These are phyloP conservation scores for Trissolcus brochymenae DNA, from an alignment of 2,888 invertebrate species.

Conservation along the genomic window DNA sequence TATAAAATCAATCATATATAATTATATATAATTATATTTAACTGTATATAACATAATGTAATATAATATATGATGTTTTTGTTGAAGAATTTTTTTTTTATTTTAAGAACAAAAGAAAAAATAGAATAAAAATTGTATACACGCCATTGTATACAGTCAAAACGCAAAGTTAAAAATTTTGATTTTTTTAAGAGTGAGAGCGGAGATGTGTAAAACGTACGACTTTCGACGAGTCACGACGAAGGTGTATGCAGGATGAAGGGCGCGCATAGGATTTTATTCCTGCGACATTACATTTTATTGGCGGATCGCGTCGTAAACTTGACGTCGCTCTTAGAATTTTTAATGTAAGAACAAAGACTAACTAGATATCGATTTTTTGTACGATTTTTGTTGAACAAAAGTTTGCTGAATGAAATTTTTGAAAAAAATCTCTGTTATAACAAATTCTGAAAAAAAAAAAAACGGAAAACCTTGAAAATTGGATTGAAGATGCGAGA, in stretches of 20 bases:
- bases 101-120: no score
- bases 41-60: no score
- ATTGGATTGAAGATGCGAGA: background rate
- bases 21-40: background rate
- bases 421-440: no score
- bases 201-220: conserved; percentile 54
- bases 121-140: no score
- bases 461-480: no score
- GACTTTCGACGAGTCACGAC: conserved; percentile 55
- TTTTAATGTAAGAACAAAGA: conserved; percentile 57
- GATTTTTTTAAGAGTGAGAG: conserved; percentile 54
- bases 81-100: no score
- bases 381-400: no score
- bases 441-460: no score
- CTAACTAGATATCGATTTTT: conserved; percentile 8
- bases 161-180: background rate
- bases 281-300: conserved; percentile 52
- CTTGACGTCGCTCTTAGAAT: conserved; percentile 58
- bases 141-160: no score
- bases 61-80: background rate
- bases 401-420: no score
- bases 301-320: conserved; percentile 58
- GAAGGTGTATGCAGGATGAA: conserved; percentile 35
- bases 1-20: no score
- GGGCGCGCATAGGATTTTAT: conserved; percentile 53